Conservation (phyloP, 1,140 invertebrate genomes). For the Leptinotarsa lineolata region DNA sequence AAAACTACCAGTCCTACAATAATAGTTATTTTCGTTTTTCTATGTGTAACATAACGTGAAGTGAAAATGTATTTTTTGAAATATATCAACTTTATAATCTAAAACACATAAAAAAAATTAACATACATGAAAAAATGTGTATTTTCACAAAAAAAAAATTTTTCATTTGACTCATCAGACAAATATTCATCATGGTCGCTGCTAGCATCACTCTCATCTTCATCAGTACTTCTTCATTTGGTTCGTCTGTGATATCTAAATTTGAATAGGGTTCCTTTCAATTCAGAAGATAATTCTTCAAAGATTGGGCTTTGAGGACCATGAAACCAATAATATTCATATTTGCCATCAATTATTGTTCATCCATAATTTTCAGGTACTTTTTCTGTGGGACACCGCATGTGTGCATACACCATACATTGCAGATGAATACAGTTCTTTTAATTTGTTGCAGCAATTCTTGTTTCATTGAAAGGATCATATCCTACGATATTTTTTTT, state of each 20-base stretch:
- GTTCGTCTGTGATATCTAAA: background rate
- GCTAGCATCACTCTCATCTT: too few relatives aligned
- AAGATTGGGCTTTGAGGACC: slow-evolving; percentile 7
- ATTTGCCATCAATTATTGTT: slow-evolving; percentile 12
- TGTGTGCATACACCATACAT: slow-evolving; percentile 7
- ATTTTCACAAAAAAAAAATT: too few relatives aligned
- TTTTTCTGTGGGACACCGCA: slow-evolving; percentile 10
- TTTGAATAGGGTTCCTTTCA: too few relatives aligned
- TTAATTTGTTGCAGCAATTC: background rate
- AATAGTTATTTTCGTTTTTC: too few relatives aligned
- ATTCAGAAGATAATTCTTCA: slow-evolving; percentile 14
- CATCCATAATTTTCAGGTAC: slow-evolving; percentile 8
- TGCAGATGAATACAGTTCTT: slow-evolving; percentile 2
- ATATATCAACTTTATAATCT: too few relatives aligned
- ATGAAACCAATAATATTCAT: slow-evolving; percentile 22
- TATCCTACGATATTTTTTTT: slow-evolving; percentile 13
- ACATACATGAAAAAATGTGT: too few relatives aligned
- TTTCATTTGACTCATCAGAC: too few relatives aligned
- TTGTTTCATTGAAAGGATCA: slow-evolving; percentile 12
- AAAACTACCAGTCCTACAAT: background rate
- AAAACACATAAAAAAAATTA: too few relatives aligned
- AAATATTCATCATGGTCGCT: too few relatives aligned
- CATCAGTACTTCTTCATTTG: background rate
- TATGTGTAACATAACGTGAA: too few relatives aligned
- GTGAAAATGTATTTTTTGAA: too few relatives aligned